phyloP scores from a whole-genome alignment of 2,113 vertebrate genomes.

The Romanogobio albipinnatus region DNA sequence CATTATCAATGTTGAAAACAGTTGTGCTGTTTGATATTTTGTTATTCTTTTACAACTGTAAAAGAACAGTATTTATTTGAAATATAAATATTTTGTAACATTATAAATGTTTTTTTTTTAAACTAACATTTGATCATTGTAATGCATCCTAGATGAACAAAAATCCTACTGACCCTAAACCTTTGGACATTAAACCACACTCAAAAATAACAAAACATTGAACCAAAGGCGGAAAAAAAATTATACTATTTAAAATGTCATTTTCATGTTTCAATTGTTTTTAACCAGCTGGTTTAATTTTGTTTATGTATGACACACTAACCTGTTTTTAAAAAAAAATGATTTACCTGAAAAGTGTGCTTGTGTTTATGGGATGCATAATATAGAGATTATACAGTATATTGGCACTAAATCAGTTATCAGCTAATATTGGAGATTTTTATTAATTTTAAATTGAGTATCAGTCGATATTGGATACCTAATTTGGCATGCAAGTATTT shows the following conservation, averaged over 20 bases:
- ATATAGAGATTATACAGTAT: background rate
- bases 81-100: background rate
- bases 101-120: background rate
- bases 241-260: too few relatives aligned
- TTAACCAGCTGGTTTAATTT: background rate
- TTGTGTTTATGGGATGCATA: background rate
- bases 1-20: background rate
- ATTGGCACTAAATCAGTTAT: background rate
- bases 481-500: background rate
- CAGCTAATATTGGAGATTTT: background rate
- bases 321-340: background rate
- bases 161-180: too few relatives aligned
- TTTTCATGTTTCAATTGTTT: too few relatives aligned
- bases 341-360: background rate
- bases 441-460: background rate
- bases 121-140: background rate
- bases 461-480: background rate
- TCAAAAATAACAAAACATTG: too few relatives aligned
- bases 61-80: background rate
- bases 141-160: too few relatives aligned
- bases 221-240: too few relatives aligned
- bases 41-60: background rate
- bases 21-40: background rate
- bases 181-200: background rate
- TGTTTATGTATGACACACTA: background rate